These are phyloP conservation scores for Syrphus vitripennis DNA, from an alignment of 2,888 invertebrate genomes.

Conservation along the genomic window DNA sequence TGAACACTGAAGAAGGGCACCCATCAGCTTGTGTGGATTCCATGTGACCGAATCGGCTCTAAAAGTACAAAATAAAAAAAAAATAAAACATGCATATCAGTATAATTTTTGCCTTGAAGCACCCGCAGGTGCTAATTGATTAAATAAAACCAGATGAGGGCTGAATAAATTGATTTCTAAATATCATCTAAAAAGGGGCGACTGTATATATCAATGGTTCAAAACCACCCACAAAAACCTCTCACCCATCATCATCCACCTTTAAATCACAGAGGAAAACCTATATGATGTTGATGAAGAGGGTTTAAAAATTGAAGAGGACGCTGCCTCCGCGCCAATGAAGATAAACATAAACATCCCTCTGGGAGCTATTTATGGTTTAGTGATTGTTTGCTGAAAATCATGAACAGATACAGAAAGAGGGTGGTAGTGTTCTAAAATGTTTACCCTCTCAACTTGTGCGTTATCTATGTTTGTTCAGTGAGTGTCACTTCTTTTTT, in stretches of 20 bases:
- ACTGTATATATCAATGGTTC: not conserved
- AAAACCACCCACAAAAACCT: not conserved
- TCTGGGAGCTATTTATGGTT: conserved; percentile 80
- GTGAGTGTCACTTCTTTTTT: conserved; percentile 55
- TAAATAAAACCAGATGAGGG: conserved; percentile 46
- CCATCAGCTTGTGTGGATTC: conserved; percentile 99
- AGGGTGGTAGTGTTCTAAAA: conserved; percentile 39
- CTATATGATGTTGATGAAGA: not conserved
- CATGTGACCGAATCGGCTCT: conserved; percentile 98
- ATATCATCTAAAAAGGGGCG: conserved; percentile 53
- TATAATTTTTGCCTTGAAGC: conserved; percentile 14
- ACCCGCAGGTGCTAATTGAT: conserved; percentile 70
- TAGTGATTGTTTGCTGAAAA: conserved; percentile 72
- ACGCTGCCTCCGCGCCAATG: no score
- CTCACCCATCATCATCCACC: not conserved
- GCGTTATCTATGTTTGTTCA: conserved; percentile 74
- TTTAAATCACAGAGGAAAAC: not conserved
- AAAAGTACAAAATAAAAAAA: conserved; percentile 77
- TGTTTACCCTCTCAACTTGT: conserved; percentile 14
- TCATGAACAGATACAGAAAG: conserved; percentile 55
- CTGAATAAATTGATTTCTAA: conserved; percentile 68
- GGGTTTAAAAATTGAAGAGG: conserved; percentile 41
- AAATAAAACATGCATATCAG: conserved; percentile 2
- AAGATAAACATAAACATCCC: conserved; percentile 77
- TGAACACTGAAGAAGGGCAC: conserved; percentile 97